phyloP scores from a whole-genome alignment of 2,113 vertebrate genomes.

The Actinemys pallida region DNA sequence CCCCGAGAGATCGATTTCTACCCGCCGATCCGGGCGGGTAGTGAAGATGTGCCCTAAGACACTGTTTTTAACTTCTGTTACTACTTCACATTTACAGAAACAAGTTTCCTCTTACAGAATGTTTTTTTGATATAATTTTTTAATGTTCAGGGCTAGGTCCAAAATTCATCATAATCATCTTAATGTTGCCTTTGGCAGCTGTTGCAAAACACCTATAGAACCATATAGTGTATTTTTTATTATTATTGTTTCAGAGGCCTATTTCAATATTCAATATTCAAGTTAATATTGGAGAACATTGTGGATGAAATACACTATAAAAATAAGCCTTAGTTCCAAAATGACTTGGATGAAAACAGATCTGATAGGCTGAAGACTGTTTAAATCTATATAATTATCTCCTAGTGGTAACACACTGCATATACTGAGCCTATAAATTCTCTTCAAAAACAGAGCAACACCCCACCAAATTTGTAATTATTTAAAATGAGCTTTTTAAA shows the following conservation, averaged over 20 bases:
- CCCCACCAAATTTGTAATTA: not conserved
- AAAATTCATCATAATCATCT: not conserved
- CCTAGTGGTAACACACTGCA: not conserved
- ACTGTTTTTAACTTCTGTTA: not conserved
- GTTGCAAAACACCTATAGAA: not conserved
- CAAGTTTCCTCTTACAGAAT: not conserved
- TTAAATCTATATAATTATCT: slow-evolving; percentile 34
- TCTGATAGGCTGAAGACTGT: not conserved
- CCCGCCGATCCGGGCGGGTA: no score
- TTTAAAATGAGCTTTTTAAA: slow-evolving; percentile 2
- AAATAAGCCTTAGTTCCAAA: not conserved
- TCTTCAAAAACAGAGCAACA: slow-evolving; percentile 36
- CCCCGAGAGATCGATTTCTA: no score
- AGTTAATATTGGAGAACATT: not conserved
- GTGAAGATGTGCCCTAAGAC: no score
- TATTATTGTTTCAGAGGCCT: not conserved
- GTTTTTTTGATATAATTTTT: not conserved
- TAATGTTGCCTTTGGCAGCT: not conserved
- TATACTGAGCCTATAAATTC: not conserved
- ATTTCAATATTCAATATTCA: slow-evolving; percentile 34
- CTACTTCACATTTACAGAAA: not conserved
- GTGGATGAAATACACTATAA: not conserved
- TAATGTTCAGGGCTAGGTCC: not conserved
- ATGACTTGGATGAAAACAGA: not conserved
- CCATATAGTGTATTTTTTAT: not conserved